Evolutionary conservation across 2,797 vertebrate genomes (phyloP).

Genomic region (Borostomias antarcticus): DNA sequence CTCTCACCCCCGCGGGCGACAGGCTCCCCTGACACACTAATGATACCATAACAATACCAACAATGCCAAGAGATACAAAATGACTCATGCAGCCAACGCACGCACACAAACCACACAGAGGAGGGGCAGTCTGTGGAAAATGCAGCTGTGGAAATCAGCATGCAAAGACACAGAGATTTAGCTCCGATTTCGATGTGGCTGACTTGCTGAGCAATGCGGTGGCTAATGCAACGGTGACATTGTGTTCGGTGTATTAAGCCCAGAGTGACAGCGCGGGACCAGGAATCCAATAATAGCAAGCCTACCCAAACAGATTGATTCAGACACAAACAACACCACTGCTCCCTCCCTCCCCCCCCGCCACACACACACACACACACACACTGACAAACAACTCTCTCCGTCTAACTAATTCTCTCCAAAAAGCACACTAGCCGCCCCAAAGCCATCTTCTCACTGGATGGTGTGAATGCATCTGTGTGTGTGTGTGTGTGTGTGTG

Average conservation of each 20-base stretch:
- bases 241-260: background rate
- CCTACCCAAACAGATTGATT: constrained; percentile 42
- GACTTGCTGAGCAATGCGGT: no score
- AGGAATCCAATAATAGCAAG: background rate
- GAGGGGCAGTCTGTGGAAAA: no score
- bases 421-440: constrained; percentile 32
- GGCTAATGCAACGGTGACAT: background rate
- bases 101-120: no score
- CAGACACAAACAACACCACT: background rate
- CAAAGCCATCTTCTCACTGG: no score
- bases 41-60: no score
- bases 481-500: background rate
- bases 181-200: no score
- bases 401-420: background rate
- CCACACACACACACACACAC: no score
- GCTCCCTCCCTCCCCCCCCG: background rate
- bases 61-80: no score
- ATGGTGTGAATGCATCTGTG: background rate
- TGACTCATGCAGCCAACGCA: background rate
- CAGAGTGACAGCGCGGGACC: background rate
- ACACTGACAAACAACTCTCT: constrained; percentile 3
- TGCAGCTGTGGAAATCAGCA: no score
- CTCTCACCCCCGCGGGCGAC: no score
- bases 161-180: no score
- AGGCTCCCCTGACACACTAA: no score